Evolutionary conservation across 2,113 vertebrate species (phyloP).

Genomic region (Macrotus californicus): DNA sequence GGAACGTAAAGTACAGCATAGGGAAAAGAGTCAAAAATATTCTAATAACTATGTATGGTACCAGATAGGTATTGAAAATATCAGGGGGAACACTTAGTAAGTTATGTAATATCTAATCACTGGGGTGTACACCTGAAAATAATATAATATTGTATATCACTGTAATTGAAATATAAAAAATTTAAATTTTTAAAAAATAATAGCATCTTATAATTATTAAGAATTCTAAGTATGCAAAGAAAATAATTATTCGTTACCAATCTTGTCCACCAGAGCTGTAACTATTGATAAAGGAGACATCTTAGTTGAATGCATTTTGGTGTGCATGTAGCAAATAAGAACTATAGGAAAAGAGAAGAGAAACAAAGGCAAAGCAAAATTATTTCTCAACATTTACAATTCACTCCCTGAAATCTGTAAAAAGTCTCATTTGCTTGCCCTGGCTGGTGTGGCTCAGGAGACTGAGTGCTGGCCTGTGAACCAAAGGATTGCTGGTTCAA

Average conservation of each 20-base stretch:
- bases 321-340: conserved; percentile 96
- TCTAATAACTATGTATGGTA: not conserved
- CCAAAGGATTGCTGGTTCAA: accelerated
- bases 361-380: conserved; percentile 28
- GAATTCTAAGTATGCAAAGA: conserved; percentile 22
- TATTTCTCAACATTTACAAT: conserved; percentile 39
- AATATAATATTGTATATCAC: not conserved
- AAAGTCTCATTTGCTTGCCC: not conserved
- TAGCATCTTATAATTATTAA: conserved; percentile 26
- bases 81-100: not conserved
- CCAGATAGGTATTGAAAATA: not conserved
- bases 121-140: not conserved
- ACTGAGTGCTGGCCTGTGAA: too few relatives aligned
- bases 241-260: conserved; percentile 82
- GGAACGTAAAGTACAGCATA: not conserved
- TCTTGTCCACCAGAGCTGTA: conserved; percentile 97
- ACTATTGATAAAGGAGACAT: conserved; percentile 95
- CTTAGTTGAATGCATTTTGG: conserved; percentile 79
- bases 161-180: not conserved
- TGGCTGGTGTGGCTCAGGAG: too few relatives aligned
- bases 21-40: not conserved
- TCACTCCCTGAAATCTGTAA: conserved; percentile 9
- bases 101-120: not conserved
- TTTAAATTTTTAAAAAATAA: not conserved
- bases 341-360: conserved; percentile 81